Percentiles rank a stretch among this genome's conserved stretches.
Evolutionary conservation across 92 coral and sea anemone species (phyloP).

Genomic region (Zoanthus solanderi): DNA sequence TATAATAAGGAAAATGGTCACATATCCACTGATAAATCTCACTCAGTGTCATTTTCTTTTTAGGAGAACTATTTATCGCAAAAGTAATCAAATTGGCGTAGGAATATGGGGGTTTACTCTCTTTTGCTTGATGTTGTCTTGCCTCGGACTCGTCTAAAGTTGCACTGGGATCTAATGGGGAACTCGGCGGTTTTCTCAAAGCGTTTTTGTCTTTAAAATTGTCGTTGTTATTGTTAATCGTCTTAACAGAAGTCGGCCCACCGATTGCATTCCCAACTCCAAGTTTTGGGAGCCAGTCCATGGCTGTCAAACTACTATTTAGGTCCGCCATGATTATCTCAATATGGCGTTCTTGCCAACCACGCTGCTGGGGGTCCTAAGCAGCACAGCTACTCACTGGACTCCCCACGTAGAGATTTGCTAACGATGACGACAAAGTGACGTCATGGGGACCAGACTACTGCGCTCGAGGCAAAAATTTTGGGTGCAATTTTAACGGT

Average conservation of each 20-base stretch:
- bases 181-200: conserved; percentile 93
- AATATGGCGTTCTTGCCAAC: conserved; percentile 99
- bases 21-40: conserved; percentile 99
- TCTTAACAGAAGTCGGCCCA: conserved; percentile 67
- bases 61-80: conserved; percentile 97
- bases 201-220: conserved; percentile 78
- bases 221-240: conserved; percentile 81
- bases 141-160: conserved; percentile 98
- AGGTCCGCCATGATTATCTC: conserved; percentile 98
- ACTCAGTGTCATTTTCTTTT: conserved; percentile 97
- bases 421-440: conserved; percentile 2
- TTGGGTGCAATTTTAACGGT: not conserved
- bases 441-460: not conserved
- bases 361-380: conserved; percentile 91
- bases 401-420: conserved; percentile 14
- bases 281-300: conserved; percentile 99
- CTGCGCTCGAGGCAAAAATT: not conserved
- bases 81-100: conserved; percentile 98
- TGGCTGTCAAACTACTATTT: conserved; percentile 98
- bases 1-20: conserved; percentile 97
- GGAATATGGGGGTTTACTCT: conserved; percentile 98
- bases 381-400: conserved; percentile 63
- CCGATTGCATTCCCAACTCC: conserved; percentile 94
- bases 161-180: conserved; percentile 99
- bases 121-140: conserved; percentile 96